A percentile compares a stretch with the other conserved stretches of the same genome.
Evolutionary conservation across 2,888 invertebrate genomes (phyloP).

Genomic region (Notocelia uddmanniana): DNA sequence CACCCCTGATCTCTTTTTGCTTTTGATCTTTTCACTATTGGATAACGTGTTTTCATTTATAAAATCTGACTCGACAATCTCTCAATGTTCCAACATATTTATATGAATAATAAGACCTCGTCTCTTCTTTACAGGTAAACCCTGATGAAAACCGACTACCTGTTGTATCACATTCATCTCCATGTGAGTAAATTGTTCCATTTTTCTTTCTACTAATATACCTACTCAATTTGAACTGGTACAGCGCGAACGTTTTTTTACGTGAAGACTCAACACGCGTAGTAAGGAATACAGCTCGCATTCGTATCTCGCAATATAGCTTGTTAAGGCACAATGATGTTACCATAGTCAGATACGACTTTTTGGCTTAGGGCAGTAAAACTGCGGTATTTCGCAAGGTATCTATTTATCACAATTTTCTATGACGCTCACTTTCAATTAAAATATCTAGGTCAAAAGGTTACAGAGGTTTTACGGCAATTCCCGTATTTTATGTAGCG

Average conservation of each 20-base stretch:
- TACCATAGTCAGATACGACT: not conserved
- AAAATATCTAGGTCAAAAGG: not conserved
- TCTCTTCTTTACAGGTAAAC: slow-evolving; percentile 72
- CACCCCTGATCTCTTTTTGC: too few relatives aligned
- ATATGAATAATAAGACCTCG: slow-evolving; percentile 31
- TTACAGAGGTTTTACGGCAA: too few relatives aligned
- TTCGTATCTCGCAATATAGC: not conserved
- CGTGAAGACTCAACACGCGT: not conserved
- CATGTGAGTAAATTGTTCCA: slow-evolving; percentile 67
- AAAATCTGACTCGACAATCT: too few relatives aligned
- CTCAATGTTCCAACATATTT: too few relatives aligned
- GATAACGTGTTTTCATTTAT: too few relatives aligned
- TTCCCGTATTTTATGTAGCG: too few relatives aligned
- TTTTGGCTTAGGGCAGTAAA: not conserved
- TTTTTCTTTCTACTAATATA: not conserved
- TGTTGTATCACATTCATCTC: slow-evolving; percentile 77
- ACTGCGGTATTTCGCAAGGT: not conserved
- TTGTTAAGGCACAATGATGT: not conserved
- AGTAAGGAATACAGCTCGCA: not conserved
- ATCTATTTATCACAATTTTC: not conserved
- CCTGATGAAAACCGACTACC: slow-evolving; percentile 79
- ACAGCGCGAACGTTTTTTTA: not conserved
- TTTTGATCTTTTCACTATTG: too few relatives aligned
- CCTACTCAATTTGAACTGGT: not conserved
- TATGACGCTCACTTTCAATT: not conserved